phyloP scores from a whole-genome alignment of 2,113 vertebrate species.

The Pithys albifrons region DNA sequence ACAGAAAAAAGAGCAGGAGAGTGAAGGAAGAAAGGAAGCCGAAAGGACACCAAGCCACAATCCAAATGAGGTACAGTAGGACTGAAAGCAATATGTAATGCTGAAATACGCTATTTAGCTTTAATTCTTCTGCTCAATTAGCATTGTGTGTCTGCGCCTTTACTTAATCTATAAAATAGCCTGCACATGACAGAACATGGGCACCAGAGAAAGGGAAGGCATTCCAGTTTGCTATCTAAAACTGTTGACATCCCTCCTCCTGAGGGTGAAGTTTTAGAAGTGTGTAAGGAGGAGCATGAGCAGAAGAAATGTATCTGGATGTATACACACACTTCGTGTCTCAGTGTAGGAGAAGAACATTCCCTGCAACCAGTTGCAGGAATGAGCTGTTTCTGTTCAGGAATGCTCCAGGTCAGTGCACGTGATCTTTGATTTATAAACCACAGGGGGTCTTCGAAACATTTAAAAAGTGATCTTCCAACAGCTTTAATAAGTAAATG shows the following conservation, averaged over 20 bases:
- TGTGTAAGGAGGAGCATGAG: background rate
- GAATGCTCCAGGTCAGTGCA: background rate
- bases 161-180: background rate
- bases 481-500: background rate
- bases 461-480: background rate
- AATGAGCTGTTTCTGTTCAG: background rate
- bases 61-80: constrained; percentile 70
- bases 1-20: constrained; percentile 66
- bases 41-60: constrained; percentile 58
- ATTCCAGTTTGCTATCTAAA: background rate
- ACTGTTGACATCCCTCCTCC: background rate
- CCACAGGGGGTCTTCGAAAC: background rate
- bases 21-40: constrained; percentile 30
- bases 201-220: background rate
- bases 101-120: background rate
- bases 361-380: background rate
- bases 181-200: background rate
- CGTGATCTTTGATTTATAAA: background rate
- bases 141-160: background rate
- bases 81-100: background rate
- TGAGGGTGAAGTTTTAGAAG: background rate
- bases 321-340: background rate
- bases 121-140: background rate
- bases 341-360: background rate
- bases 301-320: background rate